phyloP scores from a whole-genome alignment of 2,797 vertebrate genomes.

The Peromyscus eremicus region DNA sequence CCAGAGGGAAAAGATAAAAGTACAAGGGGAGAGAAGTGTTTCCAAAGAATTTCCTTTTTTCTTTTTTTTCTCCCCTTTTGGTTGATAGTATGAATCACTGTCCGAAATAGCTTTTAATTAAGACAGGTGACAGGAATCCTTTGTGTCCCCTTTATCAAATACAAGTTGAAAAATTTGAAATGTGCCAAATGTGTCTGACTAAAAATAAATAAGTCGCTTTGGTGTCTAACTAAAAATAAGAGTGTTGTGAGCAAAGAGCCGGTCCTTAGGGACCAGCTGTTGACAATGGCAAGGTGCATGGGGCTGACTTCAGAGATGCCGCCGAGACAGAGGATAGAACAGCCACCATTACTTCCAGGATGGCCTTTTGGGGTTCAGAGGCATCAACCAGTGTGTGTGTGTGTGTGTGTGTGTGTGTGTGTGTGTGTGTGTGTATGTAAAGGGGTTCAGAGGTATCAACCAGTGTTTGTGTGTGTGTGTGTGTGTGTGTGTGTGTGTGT shows the following conservation, averaged over 20 bases:
- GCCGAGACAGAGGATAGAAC: not conserved
- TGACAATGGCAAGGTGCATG: conserved; percentile 57
- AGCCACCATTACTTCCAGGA: conserved; percentile 70
- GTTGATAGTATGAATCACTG: not conserved
- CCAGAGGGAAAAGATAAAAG: conserved; percentile 53
- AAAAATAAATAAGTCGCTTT: conserved; percentile 68
- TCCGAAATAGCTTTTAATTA: conserved; percentile 69
- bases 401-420: not conserved
- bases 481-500: not conserved
- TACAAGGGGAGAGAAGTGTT: not conserved
- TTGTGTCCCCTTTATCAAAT: not conserved
- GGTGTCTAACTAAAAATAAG: conserved; percentile 44
- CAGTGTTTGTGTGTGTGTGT: not conserved
- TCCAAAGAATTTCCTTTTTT: conserved; percentile 60
- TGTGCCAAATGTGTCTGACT: not conserved
- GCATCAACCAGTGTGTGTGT: not conserved
- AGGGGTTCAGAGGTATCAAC: not conserved
- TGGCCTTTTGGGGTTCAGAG: conserved; percentile 82
- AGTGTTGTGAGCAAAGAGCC: conserved; percentile 81
- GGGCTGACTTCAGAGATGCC: conserved; percentile 70
- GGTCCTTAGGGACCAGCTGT: conserved; percentile 67
- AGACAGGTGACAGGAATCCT: not conserved
- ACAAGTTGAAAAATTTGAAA: conserved; percentile 21
- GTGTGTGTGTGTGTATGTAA: no score
- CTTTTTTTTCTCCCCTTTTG: conserved; percentile 22